A percentile compares a stretch with the other conserved stretches of the same genome.
phyloP scores from a whole-genome alignment of 2,113 vertebrate species.

The Emberiza fucata region DNA sequence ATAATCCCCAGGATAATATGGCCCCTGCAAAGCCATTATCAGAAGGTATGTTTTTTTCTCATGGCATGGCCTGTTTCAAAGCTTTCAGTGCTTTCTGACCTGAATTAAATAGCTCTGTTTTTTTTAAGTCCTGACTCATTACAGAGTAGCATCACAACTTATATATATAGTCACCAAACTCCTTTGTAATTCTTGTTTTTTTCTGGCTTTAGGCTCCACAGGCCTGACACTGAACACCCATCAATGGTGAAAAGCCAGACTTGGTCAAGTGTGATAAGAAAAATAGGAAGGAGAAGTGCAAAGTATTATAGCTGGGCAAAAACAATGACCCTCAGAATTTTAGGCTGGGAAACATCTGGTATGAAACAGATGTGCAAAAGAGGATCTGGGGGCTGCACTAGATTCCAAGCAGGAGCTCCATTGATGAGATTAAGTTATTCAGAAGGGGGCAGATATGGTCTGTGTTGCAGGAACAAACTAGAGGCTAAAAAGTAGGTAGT shows the following conservation, averaged over 20 bases:
- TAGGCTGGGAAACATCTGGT: not conserved
- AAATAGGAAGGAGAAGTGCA: not conserved
- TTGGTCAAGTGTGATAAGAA: not conserved
- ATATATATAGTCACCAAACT: not conserved
- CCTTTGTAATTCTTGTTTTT: not conserved
- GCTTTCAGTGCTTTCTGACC: not conserved
- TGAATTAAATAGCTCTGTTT: not conserved
- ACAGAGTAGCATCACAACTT: not conserved
- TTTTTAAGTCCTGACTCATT: not conserved
- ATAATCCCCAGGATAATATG: not conserved
- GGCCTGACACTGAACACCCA: not conserved
- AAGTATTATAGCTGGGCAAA: not conserved
- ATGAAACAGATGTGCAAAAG: not conserved
- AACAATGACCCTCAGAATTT: not conserved
- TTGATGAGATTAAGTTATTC: not conserved
- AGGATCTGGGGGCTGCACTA: not conserved
- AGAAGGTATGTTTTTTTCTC: not conserved
- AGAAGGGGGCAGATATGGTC: not conserved
- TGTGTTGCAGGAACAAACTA: not conserved
- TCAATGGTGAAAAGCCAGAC: not conserved
- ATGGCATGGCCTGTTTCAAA: not conserved
- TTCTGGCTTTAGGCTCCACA: not conserved
- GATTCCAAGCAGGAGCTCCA: not conserved
- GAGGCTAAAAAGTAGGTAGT: not conserved
- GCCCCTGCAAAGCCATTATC: not conserved